Base-by-base conservation (phyloP, 2,888 invertebrate species). In the Drosophila diplacantha region DNA sequence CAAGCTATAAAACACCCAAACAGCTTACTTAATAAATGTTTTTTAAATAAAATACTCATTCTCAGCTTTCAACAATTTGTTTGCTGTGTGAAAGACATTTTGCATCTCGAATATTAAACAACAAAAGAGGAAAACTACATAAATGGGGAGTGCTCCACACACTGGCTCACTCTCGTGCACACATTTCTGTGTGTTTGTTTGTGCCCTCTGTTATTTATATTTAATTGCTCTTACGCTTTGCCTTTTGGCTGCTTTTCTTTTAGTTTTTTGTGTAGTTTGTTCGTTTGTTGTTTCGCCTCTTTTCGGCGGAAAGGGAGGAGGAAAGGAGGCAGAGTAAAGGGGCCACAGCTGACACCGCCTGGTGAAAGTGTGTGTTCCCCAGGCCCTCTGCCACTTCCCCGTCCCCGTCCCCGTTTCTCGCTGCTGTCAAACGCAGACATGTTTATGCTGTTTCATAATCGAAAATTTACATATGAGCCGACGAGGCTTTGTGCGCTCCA, bases 401-500 rank as follows among this genome's bases (percentile, higher is more conserved):
- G n/a, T n/a, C n/a, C n/a, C n/a, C n/a, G n/a, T 31, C 26, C 14
- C 14, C 11, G 24, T 20, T 6, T 35, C 41, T 16, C 22, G 7
- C 53, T 35, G 38, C 56, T 50, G 57, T 60, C 46, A 53, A 38
- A 54, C 43, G 46, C 75, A 72, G 68, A 67, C 69, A 71, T 71
- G 75, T 67, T 78, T 71, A 67, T 75, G 78, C 62, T 69, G 72
- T 78, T 78, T 78, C 78, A 78, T 78, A 78, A 78, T 81, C 78
- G 72, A 51, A 68, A 68, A 68, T 77, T 73, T 71, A 65, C 64
- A 67, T 67, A 77, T 69, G 66, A 80, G 43, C 37, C 57, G 39
- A 34, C 43, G 51, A 39, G 46, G 32, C 38, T 37, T 34, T 39
- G 44, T 26, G 44, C 32, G 37, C 43, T 43, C 11, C 35, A 37